Evolutionary conservation across 1,140 invertebrate genomes (phyloP), one percentile per base, ranked within the genome.

Genomic region (Lethocerus indicus): DNA sequence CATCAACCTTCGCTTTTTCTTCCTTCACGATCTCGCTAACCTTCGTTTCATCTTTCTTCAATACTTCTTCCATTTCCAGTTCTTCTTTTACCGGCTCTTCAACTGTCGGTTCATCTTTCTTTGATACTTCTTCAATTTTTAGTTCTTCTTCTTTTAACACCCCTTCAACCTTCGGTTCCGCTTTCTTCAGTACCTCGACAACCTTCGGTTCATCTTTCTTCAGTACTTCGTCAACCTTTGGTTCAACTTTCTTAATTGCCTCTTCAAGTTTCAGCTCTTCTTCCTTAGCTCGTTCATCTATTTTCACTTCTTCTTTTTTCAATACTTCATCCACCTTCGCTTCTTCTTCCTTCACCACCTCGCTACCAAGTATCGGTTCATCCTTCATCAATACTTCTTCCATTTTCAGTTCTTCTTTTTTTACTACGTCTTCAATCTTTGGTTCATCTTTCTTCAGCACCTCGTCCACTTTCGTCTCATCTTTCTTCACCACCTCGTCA

Each of bases 151-250:
- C 26, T 45, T 26, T 28, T 27, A n/a, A 14, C 2, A 24, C 26
- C 3, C 20, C 43, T 18, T 14, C 16, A n/a, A 23, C 2, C 32
- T 26, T 27, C 21, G 20, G 20, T 45, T 45, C 43, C 9, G 25
- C 26, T 26, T 12, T 23, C 20, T 45, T 27, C 18, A 3, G 2
- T 45, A 28, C 3, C 20, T 27, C 24, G 3, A 20, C 1, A 39
- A 14, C 13, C 24, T 42, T 28, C 7, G 23, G 23, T 43, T 23
- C 28, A 13, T 23, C 21, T 40, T 46, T 42, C 50, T 28, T 36
- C n/a, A 37, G 18, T 12, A 26, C 14, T 45, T 51, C 29, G 40
- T 2, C 29, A 35, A n/a, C 47, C 47, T 44, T 48, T 49, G 13
- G 35, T 48, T 37, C 23, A 48, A 21, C 35, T 24, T 29, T 23